Base-by-base conservation (phyloP, 2,888 invertebrate species). In the Thumatha senex region DNA sequence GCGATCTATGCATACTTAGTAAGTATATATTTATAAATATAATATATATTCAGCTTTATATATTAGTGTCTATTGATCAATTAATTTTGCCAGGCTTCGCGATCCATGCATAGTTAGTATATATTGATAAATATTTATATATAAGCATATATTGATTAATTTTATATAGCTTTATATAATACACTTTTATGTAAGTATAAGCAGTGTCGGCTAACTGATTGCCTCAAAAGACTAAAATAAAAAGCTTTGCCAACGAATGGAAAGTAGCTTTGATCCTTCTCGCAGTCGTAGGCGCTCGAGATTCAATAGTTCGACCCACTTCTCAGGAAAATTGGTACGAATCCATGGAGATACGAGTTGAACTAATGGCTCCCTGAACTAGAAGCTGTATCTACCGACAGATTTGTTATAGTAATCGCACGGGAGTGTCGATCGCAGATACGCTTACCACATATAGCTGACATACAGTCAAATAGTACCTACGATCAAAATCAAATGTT, bases 371-470 rank as follows among this genome's bases (percentile, higher is more conserved):
- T 48, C 51, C 56, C 58, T 58, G 51, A 61, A 63, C 62, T 62
- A 53, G 49, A 14, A 24, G 44, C 45, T 54, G 40, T 67, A 67
- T 67, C 64, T 70, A 64, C 55, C 56, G 60, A 67, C 70, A 73
- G 75, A 81, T 82, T 80, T 80, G 79, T 81, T 78, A 76, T 70
- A 78, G 77, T 78, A 81, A 80, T 82, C 79, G 70, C 76, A 65
- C 56, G 70, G 74, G 73, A 72, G 78, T 71, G 79, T 70, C 72
- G 73, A 71, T 73, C 70, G 69, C 72, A 70, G 76, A 72, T 76
- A 68, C 61, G 65, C 56, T 71, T n/a, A 61, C 55, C 46, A 24
- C 41, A 15, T 34, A 33, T 35, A 30, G 15, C 42, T 48, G 47
- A 76, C 74, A 65, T 51, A 78, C 68, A 18, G 57, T 10, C n/a